Percentiles rank a stretch among this genome's conserved stretches.
These are phyloP conservation scores for Anthonomus grandis DNA, from an alignment of 1,140 invertebrate genomes.

Conservation along the genomic window DNA sequence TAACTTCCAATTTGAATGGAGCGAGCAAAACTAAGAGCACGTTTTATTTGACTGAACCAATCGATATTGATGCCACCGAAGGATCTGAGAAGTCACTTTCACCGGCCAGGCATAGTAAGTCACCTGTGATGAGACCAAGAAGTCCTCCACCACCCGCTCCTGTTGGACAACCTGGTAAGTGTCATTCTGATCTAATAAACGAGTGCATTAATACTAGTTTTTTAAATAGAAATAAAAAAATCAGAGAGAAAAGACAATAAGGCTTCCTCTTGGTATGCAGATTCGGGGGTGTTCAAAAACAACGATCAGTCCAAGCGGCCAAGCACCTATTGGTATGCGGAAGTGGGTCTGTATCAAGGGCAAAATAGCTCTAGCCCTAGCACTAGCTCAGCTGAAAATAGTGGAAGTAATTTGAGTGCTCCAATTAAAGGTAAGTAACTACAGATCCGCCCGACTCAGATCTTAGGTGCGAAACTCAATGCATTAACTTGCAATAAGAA, in stretches of 20 bases:
- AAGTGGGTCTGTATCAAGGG: slow-evolving; percentile 60
- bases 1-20: slow-evolving; percentile 27
- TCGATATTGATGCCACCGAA: slow-evolving; percentile 46
- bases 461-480: too few species aligned
- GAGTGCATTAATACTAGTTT: background rate
- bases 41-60: slow-evolving; percentile 62
- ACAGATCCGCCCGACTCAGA: too few species aligned
- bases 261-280: slow-evolving; percentile 54
- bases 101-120: slow-evolving; percentile 26
- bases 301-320: slow-evolving; percentile 28
- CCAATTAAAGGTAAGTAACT: slow-evolving; percentile 22
- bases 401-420: slow-evolving; percentile 34
- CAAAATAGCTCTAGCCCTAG: slow-evolving; percentile 49
- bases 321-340: slow-evolving; percentile 58
- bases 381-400: slow-evolving; percentile 41
- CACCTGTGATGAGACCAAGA: slow-evolving; percentile 38
- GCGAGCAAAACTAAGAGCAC: slow-evolving; percentile 54
- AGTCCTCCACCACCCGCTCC: slow-evolving; percentile 44
- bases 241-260: slow-evolving; percentile 11
- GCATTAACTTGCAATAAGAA: background rate
- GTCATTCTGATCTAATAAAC: background rate
- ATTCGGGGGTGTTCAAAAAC: slow-evolving; percentile 50
- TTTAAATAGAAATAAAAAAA: slow-evolving; percentile 8
- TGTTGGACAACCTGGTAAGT: slow-evolving; percentile 12
- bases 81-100: slow-evolving; percentile 25